Evolutionary conservation across 2,797 vertebrate species (phyloP).

Genomic region (Oreochromis mossambicus): DNA sequence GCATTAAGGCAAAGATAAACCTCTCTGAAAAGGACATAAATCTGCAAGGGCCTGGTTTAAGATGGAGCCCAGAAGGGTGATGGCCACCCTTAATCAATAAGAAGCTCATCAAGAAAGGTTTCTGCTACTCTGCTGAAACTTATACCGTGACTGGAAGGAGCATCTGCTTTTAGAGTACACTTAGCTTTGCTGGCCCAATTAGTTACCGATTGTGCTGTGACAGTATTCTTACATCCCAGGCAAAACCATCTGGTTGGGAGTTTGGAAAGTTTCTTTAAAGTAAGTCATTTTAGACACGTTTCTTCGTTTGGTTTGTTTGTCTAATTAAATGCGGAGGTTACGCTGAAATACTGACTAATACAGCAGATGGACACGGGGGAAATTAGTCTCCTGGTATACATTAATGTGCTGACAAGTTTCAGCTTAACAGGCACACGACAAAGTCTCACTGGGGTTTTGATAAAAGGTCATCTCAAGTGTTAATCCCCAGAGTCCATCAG

Average conservation of each 20-base stretch:
- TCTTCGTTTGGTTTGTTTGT: not conserved
- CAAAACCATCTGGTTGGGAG: not conserved
- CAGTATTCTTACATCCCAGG: not conserved
- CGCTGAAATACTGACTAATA: not conserved
- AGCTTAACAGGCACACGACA: not conserved
- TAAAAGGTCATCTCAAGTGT: constrained; percentile 7
- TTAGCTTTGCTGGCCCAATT: constrained; percentile 17
- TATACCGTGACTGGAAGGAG: not conserved
- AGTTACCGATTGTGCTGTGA: not conserved
- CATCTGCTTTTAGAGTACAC: constrained; percentile 23
- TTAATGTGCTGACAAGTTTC: not conserved
- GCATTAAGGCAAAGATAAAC: constrained; percentile 75
- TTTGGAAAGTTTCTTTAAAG: not conserved
- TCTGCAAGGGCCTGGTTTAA: constrained; percentile 49
- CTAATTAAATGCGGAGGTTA: not conserved
- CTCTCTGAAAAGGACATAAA: constrained; percentile 66
- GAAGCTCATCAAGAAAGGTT: constrained; percentile 63
- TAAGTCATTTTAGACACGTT: not conserved
- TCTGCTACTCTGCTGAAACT: constrained; percentile 45
- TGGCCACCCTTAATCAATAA: constrained; percentile 69
- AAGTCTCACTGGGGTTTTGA: not conserved
- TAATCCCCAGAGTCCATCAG: constrained; percentile 30
- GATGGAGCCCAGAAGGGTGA: constrained; percentile 56
- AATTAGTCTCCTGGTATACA: not conserved
- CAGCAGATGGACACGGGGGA: not conserved